Base-by-base conservation (phyloP, 2,797 vertebrate species). In the Novumbra hubbsi region DNA sequence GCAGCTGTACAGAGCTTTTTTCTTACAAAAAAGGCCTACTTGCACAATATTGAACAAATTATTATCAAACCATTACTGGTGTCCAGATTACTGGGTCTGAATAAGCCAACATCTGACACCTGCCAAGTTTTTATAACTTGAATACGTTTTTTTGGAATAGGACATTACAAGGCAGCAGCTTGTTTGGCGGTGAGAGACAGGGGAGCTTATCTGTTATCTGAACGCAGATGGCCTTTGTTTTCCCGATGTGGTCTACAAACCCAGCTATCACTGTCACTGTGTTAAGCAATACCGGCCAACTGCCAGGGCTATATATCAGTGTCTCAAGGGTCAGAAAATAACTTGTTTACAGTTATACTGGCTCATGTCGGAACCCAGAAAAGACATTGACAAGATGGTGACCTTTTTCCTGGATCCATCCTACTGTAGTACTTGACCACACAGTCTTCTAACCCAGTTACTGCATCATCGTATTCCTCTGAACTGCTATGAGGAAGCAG, bases 401-500 rank as follows among this genome's bases (percentile, higher is more conserved):
- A 14, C 41, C 11, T 3, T 41, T 3, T 45, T 12, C 12, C 41
- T 45, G 41, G 7, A 45, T 45, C 41, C 41, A 2, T 45, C 41
- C 41, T 45, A 14, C 41, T 14, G 19, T 27, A 27, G 15, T 21
- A 19, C 64, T 19, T 38, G 41, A 14, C 5, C 9, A 45, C 7
- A 45, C 41, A 12, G 9, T 11, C 9, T 63, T 28, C 28, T 30
- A 68, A 32, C 49, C 28, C 19, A 27, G 50, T 32, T 62, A 70
- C 48, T 50, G 1, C 8, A 30, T 45, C 1, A 63, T 70, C 21
- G 5, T 9, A 11, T 68, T 62, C 24, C 65, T 62, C 17, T 52
- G 12, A 80, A 60, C 38, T 70, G 34, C 66, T 6, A 78, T 45
- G 49, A 78, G 41, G 66, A 66, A 76, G 27, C 72, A 57, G 15